phyloP scores from a whole-genome alignment of 1,140 invertebrate species.

The Araneus ventricosus region DNA sequence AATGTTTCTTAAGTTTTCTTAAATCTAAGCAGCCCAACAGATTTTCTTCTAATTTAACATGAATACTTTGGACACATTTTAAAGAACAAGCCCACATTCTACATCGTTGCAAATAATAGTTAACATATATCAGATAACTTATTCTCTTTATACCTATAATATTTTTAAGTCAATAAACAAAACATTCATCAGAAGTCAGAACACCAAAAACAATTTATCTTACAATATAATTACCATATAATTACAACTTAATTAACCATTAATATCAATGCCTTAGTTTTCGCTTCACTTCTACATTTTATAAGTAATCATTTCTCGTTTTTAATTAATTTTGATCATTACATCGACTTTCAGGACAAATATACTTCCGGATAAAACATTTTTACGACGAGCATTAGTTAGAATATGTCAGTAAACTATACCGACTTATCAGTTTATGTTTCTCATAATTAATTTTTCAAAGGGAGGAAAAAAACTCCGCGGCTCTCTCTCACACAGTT shows the following conservation, averaged over 20 bases:
- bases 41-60: no score
- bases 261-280: background rate
- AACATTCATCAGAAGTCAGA: no score
- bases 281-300: background rate
- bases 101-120: no score
- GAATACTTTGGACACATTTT: no score
- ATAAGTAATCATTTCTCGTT: background rate
- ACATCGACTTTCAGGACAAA: background rate
- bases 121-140: no score
- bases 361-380: background rate
- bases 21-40: no score
- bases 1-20: no score
- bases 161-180: no score
- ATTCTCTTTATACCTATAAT: no score
- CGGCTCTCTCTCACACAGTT: background rate
- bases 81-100: no score
- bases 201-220: no score
- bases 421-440: conserved; percentile 31
- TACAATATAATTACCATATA: background rate
- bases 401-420: conserved; percentile 12
- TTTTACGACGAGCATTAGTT: conserved; percentile 19
- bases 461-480: background rate
- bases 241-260: conserved; percentile 19
- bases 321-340: background rate
- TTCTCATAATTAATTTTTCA: conserved; percentile 42